phyloP scores from a whole-genome alignment of 2,797 vertebrate species.

The Adelosebastes latens region DNA sequence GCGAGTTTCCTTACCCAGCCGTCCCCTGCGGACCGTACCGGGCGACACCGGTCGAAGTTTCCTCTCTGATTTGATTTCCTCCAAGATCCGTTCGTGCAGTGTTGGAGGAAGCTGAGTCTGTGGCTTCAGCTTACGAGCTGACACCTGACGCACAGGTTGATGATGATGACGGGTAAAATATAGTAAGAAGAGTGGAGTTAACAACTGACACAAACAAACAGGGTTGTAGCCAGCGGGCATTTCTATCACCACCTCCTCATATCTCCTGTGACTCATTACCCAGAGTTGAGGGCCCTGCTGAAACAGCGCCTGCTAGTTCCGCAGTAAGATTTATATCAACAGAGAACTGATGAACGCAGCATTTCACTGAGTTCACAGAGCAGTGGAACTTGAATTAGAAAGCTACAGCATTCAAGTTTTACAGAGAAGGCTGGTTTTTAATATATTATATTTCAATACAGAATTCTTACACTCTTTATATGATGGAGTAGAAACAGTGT shows the following conservation, averaged over 20 bases:
- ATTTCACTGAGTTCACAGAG: background rate
- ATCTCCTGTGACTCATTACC: background rate
- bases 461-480: background rate
- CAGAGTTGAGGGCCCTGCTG: conserved; percentile 6
- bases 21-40: conserved; percentile 87
- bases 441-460: background rate
- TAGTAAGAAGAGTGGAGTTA: background rate
- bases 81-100: conserved; percentile 93
- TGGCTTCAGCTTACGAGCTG: conserved; percentile 94
- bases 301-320: background rate
- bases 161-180: background rate
- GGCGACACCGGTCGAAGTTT: conserved; percentile 96
- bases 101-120: conserved; percentile 90
- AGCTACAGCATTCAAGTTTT: background rate
- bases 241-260: background rate
- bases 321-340: conserved; percentile 6
- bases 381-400: background rate
- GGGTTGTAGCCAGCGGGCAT: background rate
- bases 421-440: background rate
- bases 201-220: background rate
- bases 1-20: conserved; percentile 84
- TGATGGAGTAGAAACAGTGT: background rate
- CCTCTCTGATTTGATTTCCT: conserved; percentile 95
- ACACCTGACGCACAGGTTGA: conserved; percentile 79
- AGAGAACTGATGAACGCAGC: conserved; percentile 10